Evolutionary conservation across 2,113 vertebrate genomes (phyloP), one percentile per base, ranked within the genome.

Genomic region (Notarius quadriscutis): DNA sequence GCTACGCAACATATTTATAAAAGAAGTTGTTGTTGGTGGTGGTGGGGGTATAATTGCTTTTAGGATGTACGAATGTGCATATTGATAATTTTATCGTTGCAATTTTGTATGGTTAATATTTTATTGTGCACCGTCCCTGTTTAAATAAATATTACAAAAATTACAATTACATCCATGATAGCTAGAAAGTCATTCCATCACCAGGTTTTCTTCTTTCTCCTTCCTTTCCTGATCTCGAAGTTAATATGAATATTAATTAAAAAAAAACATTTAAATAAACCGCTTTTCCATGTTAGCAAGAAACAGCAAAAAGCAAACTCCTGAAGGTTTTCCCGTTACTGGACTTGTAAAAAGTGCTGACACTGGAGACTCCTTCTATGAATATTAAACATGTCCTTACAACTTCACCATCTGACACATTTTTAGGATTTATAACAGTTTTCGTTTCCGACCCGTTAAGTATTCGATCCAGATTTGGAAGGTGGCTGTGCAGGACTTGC

Each of bases 291-390:
- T n/a, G 25, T n/a, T 65, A n/a, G 25, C n/a, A 2, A 65, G 22
- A 65, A 63, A 25, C 22, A 63, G 22, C 15, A 57, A 57, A 60
- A 5, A 60, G 53, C 53, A 62, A 9, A 10, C 62, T 25, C 2
- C 62, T 25, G 8, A 67, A 27, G 11, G 25, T 30, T 14, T 67
- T 67, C 30, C 18, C 3, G 0, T 71, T 71, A 7, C 20, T 75
- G 4, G 25, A 75, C 30, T 50, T 71, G 0, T 77, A 77, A 53
- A 1, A 77, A 53, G 22, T 53, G n/a, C 12, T 18, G 51, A 79
- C 51, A 79, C 77, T 79, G 77, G 25, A 79, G 77, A 57, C 74
- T 77, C 74, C 74, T 77, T 77, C 71, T 48, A 22, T 14, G 3
- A 11, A 34, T 17, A 9, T 14, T 30, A 15, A 69, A 69, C 12